These are phyloP conservation scores for Rhaphigaster nebulosa DNA, from an alignment of 2,888 invertebrate species.

Conservation along the genomic window DNA sequence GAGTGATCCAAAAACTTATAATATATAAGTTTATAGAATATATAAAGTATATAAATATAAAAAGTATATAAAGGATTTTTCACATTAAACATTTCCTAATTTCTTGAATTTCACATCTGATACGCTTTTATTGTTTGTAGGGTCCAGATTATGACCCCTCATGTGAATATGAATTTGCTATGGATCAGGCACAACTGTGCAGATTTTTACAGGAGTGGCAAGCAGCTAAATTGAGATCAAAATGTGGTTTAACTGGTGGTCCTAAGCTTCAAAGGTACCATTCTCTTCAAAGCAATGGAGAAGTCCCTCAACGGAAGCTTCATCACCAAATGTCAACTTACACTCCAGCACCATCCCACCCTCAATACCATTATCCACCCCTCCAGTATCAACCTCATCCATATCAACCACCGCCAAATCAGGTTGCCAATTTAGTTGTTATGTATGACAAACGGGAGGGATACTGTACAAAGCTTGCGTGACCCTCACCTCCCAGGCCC, in stretches of 20 bases:
- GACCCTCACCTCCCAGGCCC: constrained; percentile 62
- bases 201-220: constrained; percentile 83
- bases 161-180: constrained; percentile 80
- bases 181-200: constrained; percentile 78
- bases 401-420: constrained; percentile 53
- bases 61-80: too few species aligned
- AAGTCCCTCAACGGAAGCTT: constrained; percentile 60
- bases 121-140: constrained; percentile 69
- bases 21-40: too few species aligned
- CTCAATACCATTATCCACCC: constrained; percentile 55
- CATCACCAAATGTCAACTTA: constrained; percentile 62
- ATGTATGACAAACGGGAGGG: constrained; percentile 65
- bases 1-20: too few species aligned
- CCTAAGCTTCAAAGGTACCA: constrained; percentile 66
- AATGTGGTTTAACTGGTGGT: constrained; percentile 68
- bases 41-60: too few species aligned
- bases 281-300: constrained; percentile 63
- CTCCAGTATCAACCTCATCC: constrained; percentile 60
- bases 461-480: constrained; percentile 66
- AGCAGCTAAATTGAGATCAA: constrained; percentile 74
- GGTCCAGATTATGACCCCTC: constrained; percentile 86
- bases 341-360: constrained; percentile 54
- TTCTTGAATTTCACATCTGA: background rate
- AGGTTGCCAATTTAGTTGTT: constrained; percentile 65
- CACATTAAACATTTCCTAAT: background rate